Evolutionary conservation across 2,888 invertebrate species (phyloP), one percentile per base, ranked within the genome.

Genomic region (Hylaea fasciaria): DNA sequence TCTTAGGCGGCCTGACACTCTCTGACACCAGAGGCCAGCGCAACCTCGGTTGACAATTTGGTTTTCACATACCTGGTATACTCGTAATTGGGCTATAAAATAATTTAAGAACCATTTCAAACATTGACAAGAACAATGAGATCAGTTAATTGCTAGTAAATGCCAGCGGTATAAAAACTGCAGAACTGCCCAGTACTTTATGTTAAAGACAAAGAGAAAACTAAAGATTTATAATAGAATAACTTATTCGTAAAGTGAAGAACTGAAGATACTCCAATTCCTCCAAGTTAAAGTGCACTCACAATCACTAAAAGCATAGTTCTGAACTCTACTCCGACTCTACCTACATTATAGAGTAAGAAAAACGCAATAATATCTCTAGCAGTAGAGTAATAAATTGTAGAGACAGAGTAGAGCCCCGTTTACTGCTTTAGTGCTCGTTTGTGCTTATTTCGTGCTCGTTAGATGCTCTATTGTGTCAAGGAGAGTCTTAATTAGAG

Each of bases 401-500:
- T 29, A 14, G 17, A 45, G 56, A 43, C 40, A 28, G 28, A 41
- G 52, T 10, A 46, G 43, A 40, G 51, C 22, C 48, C 39, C 46
- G 28, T 48, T 51, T 54, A 52, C 52, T 28, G 59, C 17, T 14
- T 46, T 47, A 49, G 52, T 48, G 52, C 58, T 50, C 52, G 57
- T 52, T 56, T 11, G 51, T 39, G 49, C 62, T 62, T 48, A 39
- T 62, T 51, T 56, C 49, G 14, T 37, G 57, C 58, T 63, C 59
- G 48, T 59, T 57, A 50, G 52, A 49, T 47, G 46, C 43, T 44
- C 49, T 53, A 57, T 57, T 61, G 56, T 62, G 52, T 48, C 60
- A 52, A 52, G 47, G 40, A 40, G 44, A 43, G 16, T 5, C 22
- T 37, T 56, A 61, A 56, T 61, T 56, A 62, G 39, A 40, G 41